Evolutionary conservation across 2,888 invertebrate genomes (phyloP).

Genomic region (Scelioninae gen. 1): DNA sequence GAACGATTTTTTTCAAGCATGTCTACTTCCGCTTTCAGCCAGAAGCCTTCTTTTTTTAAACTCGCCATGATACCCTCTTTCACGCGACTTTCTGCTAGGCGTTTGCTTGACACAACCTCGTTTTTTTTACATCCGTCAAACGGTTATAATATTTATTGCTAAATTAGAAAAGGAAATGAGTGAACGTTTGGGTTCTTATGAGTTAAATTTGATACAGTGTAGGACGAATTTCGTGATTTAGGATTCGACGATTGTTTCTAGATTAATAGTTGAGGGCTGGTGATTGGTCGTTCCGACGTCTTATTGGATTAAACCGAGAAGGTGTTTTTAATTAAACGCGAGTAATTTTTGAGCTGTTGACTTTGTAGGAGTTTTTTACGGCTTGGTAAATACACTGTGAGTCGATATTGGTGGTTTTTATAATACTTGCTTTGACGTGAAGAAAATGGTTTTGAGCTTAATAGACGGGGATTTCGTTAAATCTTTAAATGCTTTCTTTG

Average conservation of each 20-base stretch:
- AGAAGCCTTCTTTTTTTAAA: slow-evolving; percentile 46
- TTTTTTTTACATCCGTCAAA: slow-evolving; percentile 14
- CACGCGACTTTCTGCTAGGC: slow-evolving; percentile 38
- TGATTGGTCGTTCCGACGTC: neutral
- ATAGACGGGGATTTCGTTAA: neutral
- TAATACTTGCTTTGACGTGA: neutral
- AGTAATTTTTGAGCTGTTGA: slow-evolving; percentile 15
- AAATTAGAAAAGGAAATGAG: slow-evolving; percentile 23
- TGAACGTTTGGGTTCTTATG: neutral
- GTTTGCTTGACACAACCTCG: slow-evolving; percentile 47
- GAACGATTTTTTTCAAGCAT: slow-evolving; percentile 64
- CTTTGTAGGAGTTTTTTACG: neutral
- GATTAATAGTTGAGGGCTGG: neutral
- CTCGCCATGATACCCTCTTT: slow-evolving; percentile 57
- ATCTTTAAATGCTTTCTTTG: too few relatives aligned
- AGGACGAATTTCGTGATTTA: too few relatives aligned
- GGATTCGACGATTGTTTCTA: slow-evolving; percentile 12
- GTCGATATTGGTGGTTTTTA: slow-evolving; percentile 3
- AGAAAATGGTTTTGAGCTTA: neutral
- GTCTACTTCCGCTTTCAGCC: slow-evolving; percentile 60
- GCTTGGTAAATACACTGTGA: slow-evolving; percentile 1
- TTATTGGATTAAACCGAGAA: slow-evolving; percentile 5
- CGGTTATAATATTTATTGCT: slow-evolving; percentile 62
- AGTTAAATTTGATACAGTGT: slow-evolving; percentile 13
- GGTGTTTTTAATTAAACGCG: slow-evolving; percentile 27